Evolutionary conservation across 2,797 vertebrate genomes (phyloP), one percentile per base, ranked within the genome.

Genomic region (Anguilla anguilla): DNA sequence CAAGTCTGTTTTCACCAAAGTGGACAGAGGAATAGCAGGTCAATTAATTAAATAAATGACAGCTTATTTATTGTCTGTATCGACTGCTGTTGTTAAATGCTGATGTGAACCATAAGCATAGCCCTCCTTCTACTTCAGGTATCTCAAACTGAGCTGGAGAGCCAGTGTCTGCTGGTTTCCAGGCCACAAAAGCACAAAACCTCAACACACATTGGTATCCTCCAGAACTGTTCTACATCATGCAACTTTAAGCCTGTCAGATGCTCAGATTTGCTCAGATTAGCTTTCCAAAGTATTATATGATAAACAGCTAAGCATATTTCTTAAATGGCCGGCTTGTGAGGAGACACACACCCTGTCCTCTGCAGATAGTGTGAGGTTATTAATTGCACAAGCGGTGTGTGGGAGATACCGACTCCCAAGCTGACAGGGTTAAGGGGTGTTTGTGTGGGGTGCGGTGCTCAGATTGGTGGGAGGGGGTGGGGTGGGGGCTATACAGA

Each of bases 301-400:
- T 84, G 90, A 88, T 84, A 79, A 69, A 86, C 72, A 88, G 72
- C 74, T 55, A 46, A 88, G 86, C 64, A 84, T 87, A 53, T 64
- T 59, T 69, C 85, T 91, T 86, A 87, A 61, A 79, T 35, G 87
- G 83, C n/a, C 25, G 83, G 84, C 67, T 84, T 35, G 59, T 31
- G 83, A 91, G 84, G 90, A 92, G 28, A 92, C 81, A 35, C 81
- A 86, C 85, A 87, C 91, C 88, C 85, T 93, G 79, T 89, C 90
- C 83, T 19, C 82, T n/a, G 43, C 79, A n/a, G 43, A 49, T n/a
- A 51, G 46, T 11, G 79, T 7, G 19, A 17, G 46, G 57, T 91
- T 91, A 91, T 91, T 92, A 90, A 92, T 91, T 89, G 89, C 85
- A 90, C 51, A 55, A 90, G 89, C 59, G 88, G 83, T 55, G 74